Evolutionary conservation across 2,113 vertebrate species (phyloP).

Genomic region (Ciconia boyciana): DNA sequence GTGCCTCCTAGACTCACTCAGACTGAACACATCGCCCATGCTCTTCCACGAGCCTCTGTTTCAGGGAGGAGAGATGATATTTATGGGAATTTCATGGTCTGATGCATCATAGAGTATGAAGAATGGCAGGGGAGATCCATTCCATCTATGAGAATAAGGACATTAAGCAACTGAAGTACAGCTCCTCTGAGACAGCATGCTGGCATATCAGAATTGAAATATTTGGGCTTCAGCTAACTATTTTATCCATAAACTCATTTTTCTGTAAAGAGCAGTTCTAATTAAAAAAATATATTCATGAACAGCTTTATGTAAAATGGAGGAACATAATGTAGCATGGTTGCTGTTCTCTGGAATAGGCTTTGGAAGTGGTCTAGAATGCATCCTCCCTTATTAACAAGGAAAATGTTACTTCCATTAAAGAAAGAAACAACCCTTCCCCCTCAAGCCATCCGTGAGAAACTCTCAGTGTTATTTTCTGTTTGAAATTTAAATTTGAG

Average conservation of each 20-base stretch:
- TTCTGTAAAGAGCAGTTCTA: background rate
- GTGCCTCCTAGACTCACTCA: background rate
- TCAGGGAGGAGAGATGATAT: background rate
- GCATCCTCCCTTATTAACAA: background rate
- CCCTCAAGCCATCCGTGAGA: slow-evolving; percentile 5
- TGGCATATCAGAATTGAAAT: background rate
- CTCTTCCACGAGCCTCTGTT: background rate
- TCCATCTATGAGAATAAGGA: background rate
- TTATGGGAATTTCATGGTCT: slow-evolving; percentile 11
- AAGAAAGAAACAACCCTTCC: background rate
- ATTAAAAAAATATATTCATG: background rate
- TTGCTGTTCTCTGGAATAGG: background rate
- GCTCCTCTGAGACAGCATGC: background rate
- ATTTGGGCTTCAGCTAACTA: background rate
- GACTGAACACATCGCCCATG: background rate
- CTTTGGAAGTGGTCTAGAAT: background rate
- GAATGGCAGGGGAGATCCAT: background rate
- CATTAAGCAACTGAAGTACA: background rate
- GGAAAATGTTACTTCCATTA: slow-evolving; percentile 14
- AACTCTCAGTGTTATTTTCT: background rate
- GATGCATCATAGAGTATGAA: background rate
- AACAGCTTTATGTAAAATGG: background rate
- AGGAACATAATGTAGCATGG: background rate
- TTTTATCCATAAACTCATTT: background rate
- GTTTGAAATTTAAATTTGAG: slow-evolving; percentile 55